Conservation (phyloP, 2,888 invertebrate species). For the Eupithecia subumbrata region DNA sequence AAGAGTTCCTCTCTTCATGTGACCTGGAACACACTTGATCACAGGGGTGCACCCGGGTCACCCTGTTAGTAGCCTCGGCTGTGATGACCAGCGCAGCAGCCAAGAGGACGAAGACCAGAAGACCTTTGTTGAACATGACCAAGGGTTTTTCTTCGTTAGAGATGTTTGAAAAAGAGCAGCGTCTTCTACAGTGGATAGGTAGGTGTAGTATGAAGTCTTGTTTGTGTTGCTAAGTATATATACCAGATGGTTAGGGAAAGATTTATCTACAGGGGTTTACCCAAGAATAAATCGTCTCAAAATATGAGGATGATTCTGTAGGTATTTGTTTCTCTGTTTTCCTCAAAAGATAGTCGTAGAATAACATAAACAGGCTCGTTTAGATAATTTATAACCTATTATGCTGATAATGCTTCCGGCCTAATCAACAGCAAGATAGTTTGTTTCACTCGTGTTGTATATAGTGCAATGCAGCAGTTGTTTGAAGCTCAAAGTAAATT, state of each 20-base stretch:
- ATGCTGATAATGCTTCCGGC: not conserved
- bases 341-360: not conserved
- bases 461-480: no score
- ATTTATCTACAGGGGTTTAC: not conserved
- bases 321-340: not conserved
- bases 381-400: not conserved
- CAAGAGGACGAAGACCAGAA: conserved; percentile 12
- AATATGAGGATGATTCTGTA: not conserved
- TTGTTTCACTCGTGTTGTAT: no score
- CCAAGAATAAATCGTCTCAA: not conserved
- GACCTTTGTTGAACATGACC: conserved; percentile 4
- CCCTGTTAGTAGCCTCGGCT: not conserved
- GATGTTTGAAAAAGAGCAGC: not conserved
- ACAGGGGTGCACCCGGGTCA: conserved; percentile 2
- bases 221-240: not conserved
- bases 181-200: not conserved
- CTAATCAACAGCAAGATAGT: not conserved
- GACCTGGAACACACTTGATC: conserved; percentile 3
- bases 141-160: not conserved
- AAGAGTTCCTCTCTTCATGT: not conserved
- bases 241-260: not conserved
- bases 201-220: not conserved
- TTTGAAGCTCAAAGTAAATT: no score
- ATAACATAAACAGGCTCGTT: not conserved
- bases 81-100: conserved; percentile 12